phyloP scores from a whole-genome alignment of 2,797 vertebrate species.

The Muraenolepis orangiensis region DNA sequence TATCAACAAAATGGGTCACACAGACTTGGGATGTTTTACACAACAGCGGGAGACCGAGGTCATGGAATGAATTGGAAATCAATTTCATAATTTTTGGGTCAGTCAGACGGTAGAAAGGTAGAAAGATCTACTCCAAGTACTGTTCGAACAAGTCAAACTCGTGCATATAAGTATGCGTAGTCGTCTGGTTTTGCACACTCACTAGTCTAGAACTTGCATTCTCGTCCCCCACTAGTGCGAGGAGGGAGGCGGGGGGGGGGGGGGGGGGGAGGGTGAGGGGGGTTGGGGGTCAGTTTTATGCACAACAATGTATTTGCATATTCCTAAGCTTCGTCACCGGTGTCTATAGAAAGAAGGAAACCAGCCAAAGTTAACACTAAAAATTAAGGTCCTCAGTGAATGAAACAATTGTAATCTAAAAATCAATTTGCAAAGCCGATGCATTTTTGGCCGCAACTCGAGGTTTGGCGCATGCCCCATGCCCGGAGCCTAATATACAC shows the following conservation, averaged over 20 bases:
- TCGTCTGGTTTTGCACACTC: too few relatives aligned
- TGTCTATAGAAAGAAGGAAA: constrained; percentile 5
- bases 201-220: background rate
- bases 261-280: too few relatives aligned
- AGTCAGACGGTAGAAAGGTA: background rate
- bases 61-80: background rate
- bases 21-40: background rate
- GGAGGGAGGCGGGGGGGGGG: too few relatives aligned
- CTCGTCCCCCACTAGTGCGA: constrained; percentile 20
- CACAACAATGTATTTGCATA: background rate
- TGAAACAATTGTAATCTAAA: constrained; percentile 1
- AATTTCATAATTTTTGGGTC: background rate
- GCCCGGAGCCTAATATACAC: constrained; percentile 6
- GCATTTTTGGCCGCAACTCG: background rate
- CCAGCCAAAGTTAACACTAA: background rate
- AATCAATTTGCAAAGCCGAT: constrained; percentile 1
- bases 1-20: background rate
- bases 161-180: background rate
- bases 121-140: background rate
- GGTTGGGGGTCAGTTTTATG: background rate
- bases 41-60: background rate
- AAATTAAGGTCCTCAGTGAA: constrained; percentile 19
- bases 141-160: background rate
- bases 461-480: background rate
- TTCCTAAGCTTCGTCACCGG: background rate